Base-by-base conservation (phyloP, 2,888 invertebrate species). In the Apamea crenata region DNA sequence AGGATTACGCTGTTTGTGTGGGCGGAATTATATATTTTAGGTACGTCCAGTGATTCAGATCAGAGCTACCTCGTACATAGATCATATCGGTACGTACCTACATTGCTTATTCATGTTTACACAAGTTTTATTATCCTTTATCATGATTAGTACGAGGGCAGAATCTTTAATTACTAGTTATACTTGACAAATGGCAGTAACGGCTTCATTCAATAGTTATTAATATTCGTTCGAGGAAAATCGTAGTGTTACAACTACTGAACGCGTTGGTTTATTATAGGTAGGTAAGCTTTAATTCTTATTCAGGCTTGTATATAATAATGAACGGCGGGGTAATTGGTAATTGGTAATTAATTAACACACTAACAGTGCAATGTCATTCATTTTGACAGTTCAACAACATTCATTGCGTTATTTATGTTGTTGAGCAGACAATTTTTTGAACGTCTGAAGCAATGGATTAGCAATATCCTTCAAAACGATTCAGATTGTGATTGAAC, bases 71-170 rank as follows among this genome's bases (percentile, higher is more conserved):
- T 70, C 65, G 53, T 61, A 67, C 69, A 67, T 77, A 79, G 85
- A 89, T 89, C 61, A 84, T 85, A 88, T 88, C 87, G 40, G 47
- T 47, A 81, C 47, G 77, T 47, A 82, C 67, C 67, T 71, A 68
- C 74, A 86, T 83, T 83, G 73, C 83, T 84, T 89, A 84, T 90
- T 89, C 86, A 86, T 86, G 83, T 81, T 68, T 47, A 81, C 85
- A 83, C 77, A 84, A 76, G 77, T 84, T 85, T 81, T 90, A 89
- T 88, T 83, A 82, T 90, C 67, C 79, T 81, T 74, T 85, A 84
- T 80, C 82, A 74, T 47, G 84, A 86, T 87, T 75, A 82, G 32
- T 81, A 80, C 84, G 87, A 79, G 78, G 74, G 65, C 16, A 63
- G 90, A 87, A 89, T 89, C 66, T 82, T 79, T 79, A 89, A 88